phyloP scores from a whole-genome alignment of 2,113 vertebrate genomes.

The Tinamus guttatus region DNA sequence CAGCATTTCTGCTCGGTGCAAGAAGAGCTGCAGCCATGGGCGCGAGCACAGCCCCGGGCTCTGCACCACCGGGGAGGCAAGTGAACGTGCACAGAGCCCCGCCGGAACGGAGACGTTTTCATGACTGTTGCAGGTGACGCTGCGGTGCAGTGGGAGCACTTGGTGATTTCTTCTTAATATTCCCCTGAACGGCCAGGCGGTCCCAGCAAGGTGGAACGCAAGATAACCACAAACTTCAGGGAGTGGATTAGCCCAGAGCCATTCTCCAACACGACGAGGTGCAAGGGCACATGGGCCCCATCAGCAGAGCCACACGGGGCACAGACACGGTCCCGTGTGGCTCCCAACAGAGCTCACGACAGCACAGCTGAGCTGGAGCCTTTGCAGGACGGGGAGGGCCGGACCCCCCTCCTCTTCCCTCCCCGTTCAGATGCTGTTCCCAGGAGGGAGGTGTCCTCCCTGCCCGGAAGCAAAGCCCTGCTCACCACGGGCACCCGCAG shows the following conservation, averaged over 20 bases:
- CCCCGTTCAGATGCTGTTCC: not conserved
- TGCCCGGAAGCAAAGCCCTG: rapidly evolving
- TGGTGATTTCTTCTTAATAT: not conserved
- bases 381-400: not conserved
- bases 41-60: not conserved
- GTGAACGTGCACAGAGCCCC: not conserved
- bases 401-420: not conserved
- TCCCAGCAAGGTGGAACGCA: rapidly evolving
- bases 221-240: not conserved
- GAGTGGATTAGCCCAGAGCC: not conserved
- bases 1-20: not conserved
- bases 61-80: rapidly evolving
- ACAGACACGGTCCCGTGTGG: rapidly evolving
- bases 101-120: not conserved
- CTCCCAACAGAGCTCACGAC: not conserved
- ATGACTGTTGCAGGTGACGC: rapidly evolving
- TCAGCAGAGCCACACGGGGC: not conserved
- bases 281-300: not conserved
- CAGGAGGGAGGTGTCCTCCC: not conserved
- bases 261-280: not conserved
- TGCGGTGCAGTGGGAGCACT: rapidly evolving
- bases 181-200: not conserved
- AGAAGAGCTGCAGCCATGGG: not conserved
- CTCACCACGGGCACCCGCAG: not conserved
- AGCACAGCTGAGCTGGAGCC: not conserved